These are phyloP conservation scores for Etheostoma spectabile DNA, from an alignment of 2,113 vertebrate species.

Conservation along the genomic window DNA sequence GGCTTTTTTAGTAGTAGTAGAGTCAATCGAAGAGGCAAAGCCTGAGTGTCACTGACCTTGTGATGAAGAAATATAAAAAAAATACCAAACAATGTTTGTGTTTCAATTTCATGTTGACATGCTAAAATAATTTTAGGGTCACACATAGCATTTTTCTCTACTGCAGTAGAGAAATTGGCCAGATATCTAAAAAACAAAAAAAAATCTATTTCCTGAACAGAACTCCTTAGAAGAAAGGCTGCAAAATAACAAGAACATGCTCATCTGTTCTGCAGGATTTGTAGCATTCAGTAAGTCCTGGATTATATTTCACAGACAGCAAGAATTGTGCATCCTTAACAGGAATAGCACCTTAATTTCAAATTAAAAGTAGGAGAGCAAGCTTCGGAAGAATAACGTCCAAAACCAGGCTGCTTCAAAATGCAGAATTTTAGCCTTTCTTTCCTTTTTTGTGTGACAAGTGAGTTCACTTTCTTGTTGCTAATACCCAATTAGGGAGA, in stretches of 20 bases:
- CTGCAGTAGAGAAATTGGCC: not conserved
- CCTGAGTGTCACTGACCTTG: conserved; percentile 26
- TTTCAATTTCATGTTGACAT: conserved; percentile 13
- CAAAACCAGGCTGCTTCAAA: conserved; percentile 6
- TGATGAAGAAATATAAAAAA: conserved; percentile 12
- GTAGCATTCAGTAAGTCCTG: conserved; percentile 38
- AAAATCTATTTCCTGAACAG: not conserved
- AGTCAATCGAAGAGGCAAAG: conserved; percentile 27
- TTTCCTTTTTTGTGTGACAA: conserved; percentile 71
- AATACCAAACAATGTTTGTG: conserved; percentile 17
- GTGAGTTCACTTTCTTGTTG: conserved; percentile 77
- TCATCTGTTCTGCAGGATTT: conserved; percentile 32
- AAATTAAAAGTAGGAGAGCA: conserved; percentile 43
- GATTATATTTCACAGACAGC: conserved; percentile 46
- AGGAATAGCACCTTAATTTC: conserved; percentile 40
- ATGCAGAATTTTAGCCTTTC: conserved; percentile 53
- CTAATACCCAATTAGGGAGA: conserved; percentile 85
- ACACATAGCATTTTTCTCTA: not conserved
- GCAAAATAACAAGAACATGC: conserved; percentile 39
- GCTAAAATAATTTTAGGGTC: not conserved
- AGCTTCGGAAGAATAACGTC: conserved; percentile 55
- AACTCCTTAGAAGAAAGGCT: conserved; percentile 6
- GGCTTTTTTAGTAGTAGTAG: conserved; percentile 9
- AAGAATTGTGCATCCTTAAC: conserved; percentile 30
- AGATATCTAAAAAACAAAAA: not conserved